Evolutionary conservation across 1,140 invertebrate species (phyloP).

Genomic region (Drosophila baimaii): DNA sequence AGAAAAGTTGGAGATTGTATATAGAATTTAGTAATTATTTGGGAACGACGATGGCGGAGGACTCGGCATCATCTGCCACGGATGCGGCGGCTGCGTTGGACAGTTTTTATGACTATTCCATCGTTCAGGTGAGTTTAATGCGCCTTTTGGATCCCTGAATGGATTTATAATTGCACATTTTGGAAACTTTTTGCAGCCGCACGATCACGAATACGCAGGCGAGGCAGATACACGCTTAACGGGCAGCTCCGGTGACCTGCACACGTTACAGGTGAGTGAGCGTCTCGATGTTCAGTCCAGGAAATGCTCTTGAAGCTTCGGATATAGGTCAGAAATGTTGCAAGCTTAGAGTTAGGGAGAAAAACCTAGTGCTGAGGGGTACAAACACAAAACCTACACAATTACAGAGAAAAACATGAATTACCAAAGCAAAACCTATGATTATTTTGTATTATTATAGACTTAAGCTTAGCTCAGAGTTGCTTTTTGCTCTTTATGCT

Average conservation of each 20-base stretch:
- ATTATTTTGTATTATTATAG: no score
- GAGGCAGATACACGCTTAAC: slow-evolving; percentile 35
- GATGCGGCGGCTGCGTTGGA: slow-evolving; percentile 42
- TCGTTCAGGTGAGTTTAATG: slow-evolving; percentile 26
- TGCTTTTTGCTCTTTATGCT: no score
- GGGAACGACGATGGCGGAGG: slow-evolving; percentile 36
- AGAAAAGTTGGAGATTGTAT: not conserved
- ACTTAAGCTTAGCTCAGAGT: no score
- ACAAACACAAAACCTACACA: no score
- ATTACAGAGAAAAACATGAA: no score
- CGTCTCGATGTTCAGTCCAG: not conserved
- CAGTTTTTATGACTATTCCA: slow-evolving; percentile 33
- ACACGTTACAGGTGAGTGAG: slow-evolving; percentile 47
- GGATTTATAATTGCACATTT: not conserved
- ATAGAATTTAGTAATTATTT: slow-evolving; percentile 25
- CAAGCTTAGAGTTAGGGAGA: no score
- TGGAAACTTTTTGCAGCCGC: slow-evolving; percentile 21
- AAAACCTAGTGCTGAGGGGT: no score
- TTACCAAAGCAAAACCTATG: no score
- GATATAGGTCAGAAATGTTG: no score
- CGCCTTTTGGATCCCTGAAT: not conserved
- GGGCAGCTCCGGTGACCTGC: slow-evolving; percentile 52
- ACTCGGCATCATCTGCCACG: slow-evolving; percentile 18
- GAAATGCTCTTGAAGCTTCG: not conserved
- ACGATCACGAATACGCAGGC: slow-evolving; percentile 49